Base-by-base conservation (phyloP, 2,888 invertebrate genomes). In the Helobdella robusta region DNA sequence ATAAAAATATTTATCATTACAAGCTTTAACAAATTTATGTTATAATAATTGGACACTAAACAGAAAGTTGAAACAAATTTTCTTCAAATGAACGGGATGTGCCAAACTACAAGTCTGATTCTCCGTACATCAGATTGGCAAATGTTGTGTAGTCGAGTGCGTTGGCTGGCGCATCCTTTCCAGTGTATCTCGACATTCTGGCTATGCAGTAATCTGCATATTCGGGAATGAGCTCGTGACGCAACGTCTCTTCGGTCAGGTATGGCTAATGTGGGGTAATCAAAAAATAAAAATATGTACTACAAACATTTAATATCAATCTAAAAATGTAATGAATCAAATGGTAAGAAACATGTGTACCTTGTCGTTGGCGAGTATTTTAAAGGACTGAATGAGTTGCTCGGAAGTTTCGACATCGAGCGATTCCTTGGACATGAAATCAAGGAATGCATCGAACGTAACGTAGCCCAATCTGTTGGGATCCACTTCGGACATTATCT, bases 171-270 rank as follows among this genome's bases (percentile, higher is more conserved):
- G 88, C 90, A 76, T 88, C 88, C 70, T 87, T 85, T 73, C 93
- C 97, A 80, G 90, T 89, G 85, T 86, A 97, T 34, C 94, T 91
- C 73, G 93, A 91, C 98, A 98, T 98, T 81, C 95, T 87, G 82
- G 92, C 91, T 81, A 98, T 94, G 83, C 98, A 99, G 83, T 98
- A 98, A 83, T 97, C 95, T 59, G 98, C 97, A 84, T 98, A 97
- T 82, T 98, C 97, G 70, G 94, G 93, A 67, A 98, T 97, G 82
- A 99, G 84, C 84, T 99, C 98, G 78, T 95, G 87, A 76, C 95
- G 85, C 77, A 98, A 84, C 83, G 97, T 95, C 76, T 98, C 97
- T 69, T 95, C 91, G 74, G 95, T 87, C 80, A 98, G 98, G 85
- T 67, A 78, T 34, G 77, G 74, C 77, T 78, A 74, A n/a, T n/a